These are phyloP conservation scores for Quadroppia sp. DNA, from an alignment of 2,888 invertebrate species.

Conservation along the genomic window DNA sequence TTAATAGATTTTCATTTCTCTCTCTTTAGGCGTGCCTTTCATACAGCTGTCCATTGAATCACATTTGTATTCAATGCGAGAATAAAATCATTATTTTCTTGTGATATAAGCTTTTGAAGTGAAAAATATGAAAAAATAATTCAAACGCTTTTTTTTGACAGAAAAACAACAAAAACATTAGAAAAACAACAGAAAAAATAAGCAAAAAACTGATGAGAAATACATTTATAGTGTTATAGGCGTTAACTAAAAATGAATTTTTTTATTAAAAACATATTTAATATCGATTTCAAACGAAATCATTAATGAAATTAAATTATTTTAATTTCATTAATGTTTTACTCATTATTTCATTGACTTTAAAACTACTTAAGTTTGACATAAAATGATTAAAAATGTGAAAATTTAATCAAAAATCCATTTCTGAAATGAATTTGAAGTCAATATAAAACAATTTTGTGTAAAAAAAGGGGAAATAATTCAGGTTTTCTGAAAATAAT, in stretches of 20 bases:
- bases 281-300: not conserved
- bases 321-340: too few species aligned
- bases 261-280: not conserved
- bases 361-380: not conserved
- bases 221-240: constrained; percentile 7
- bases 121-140: not conserved
- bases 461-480: not conserved
- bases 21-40: not conserved
- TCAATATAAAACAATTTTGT: not conserved
- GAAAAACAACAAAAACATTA: not conserved
- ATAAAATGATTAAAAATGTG: not conserved
- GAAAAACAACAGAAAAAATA: not conserved
- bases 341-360: not conserved
- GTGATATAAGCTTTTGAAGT: not conserved
- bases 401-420: not conserved
- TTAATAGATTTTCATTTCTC: constrained; percentile 26
- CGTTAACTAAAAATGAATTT: not conserved
- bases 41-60: not conserved
- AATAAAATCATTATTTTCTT: not conserved
- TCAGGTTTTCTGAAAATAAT: not conserved
- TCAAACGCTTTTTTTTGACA: constrained; percentile 6
- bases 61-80: not conserved
- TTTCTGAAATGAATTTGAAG: not conserved
- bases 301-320: not conserved
- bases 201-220: not conserved